Base-by-base conservation (phyloP, 2,113 vertebrate genomes). In the Hucho hucho region DNA sequence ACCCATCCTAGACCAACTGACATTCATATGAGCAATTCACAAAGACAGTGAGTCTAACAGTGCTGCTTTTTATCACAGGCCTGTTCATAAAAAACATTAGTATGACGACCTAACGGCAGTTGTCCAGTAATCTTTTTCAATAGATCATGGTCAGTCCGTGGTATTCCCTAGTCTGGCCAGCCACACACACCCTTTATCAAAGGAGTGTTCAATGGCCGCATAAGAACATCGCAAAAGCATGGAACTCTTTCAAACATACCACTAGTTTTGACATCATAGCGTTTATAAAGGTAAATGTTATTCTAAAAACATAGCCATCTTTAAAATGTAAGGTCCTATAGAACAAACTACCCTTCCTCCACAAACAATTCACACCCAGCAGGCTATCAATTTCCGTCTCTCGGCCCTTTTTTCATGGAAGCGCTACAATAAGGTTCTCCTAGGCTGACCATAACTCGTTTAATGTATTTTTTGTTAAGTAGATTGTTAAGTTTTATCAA, bases 181-280 rank as follows among this genome's bases (percentile, higher is more conserved):
- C 67, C 73, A 43, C 64, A 72, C 83, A 86, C 84, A 79, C 78
- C 86, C 81, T 61, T 59, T 78, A 76, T 72, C 63, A 11, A 79
- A 20, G 53, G 53, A 20, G 53, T 56, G 84, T 24, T 87, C 83
- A 83, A 88, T 87, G 85, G 83, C 85, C 83, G 84, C 85, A 86
- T 18, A 66, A 72, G 61, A 73, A 47, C 83, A 56, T 3, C 18
- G 43, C 65, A 43, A 24, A 24, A 9, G 0, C 1, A 53, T 18
- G 18, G 28, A 28, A 14, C 64, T 28, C 58, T 29, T 25, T 64
- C 24, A 65, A 9, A 12, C 64, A 65, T 11, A 4, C 22, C 25
- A 65, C 9, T 12, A 65, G 25, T n/a, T 22, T 61, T 22, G 58
- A 61, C 58, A 9, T 61, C 1, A 61, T 9, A 61, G 2, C n/a